Evolutionary conservation across 2,888 invertebrate species (phyloP).

Genomic region (Drosophila cracens): DNA sequence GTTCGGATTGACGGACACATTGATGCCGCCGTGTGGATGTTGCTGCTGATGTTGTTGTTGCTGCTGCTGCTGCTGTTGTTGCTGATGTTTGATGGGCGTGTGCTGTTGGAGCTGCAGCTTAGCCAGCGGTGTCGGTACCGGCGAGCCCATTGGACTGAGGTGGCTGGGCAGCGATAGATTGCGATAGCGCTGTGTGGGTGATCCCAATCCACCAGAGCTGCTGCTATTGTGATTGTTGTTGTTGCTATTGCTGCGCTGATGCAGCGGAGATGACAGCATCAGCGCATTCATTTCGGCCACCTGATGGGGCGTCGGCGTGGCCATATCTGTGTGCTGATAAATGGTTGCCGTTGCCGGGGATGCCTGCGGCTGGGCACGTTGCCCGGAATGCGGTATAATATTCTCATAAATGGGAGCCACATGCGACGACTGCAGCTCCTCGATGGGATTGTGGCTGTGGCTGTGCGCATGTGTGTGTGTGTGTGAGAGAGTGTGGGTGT

Average conservation of each 20-base stretch:
- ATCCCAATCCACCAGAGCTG: slow-evolving; percentile 21
- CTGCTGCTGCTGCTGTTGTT: slow-evolving; percentile 51
- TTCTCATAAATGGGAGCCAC: slow-evolving; percentile 88
- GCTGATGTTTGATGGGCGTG: slow-evolving; percentile 79
- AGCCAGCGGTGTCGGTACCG: slow-evolving; percentile 53
- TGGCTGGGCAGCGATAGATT: slow-evolving; percentile 84
- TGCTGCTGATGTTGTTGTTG: slow-evolving; percentile 40
- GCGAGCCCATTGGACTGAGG: slow-evolving; percentile 65
- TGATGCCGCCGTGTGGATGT: slow-evolving; percentile 68
- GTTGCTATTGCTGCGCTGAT: slow-evolving; percentile 83
- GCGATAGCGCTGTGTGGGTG: slow-evolving; percentile 82
- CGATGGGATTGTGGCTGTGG: slow-evolving; percentile 27
- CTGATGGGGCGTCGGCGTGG: slow-evolving; percentile 53
- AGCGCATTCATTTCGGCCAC: slow-evolving; percentile 65
- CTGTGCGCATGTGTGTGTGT: slow-evolving; percentile 11
- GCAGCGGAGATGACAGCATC: slow-evolving; percentile 79
- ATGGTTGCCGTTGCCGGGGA: slow-evolving; percentile 84
- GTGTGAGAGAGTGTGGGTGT: slow-evolving; percentile 12
- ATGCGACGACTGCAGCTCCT: slow-evolving; percentile 76
- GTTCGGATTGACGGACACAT: slow-evolving; percentile 84
- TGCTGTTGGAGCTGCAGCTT: slow-evolving; percentile 80
- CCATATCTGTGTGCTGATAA: slow-evolving; percentile 82
- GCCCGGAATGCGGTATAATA: slow-evolving; percentile 86
- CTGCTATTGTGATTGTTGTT: slow-evolving; percentile 47
- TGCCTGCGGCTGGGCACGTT: slow-evolving; percentile 85